Percentiles rank a stretch among this genome's conserved stretches.
Conservation (phyloP, 2,113 vertebrate genomes). For the Pimephales promelas region DNA sequence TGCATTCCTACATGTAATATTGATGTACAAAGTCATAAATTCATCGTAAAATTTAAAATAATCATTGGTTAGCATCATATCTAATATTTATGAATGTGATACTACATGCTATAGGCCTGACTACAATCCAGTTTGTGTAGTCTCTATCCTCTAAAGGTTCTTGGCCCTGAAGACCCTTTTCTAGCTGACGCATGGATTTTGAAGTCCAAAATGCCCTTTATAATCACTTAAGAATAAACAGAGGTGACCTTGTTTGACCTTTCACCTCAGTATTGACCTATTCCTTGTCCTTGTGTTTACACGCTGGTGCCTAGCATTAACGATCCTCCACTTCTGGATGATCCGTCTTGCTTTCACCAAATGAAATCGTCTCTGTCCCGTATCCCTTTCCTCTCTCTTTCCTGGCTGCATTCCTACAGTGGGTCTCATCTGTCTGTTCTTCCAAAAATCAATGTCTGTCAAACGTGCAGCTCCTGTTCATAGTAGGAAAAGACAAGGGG, state of each 20-base stretch:
- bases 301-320: constrained; percentile 19
- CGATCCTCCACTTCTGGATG: background rate
- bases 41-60: background rate
- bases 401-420: constrained; percentile 38
- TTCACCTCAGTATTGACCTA: background rate
- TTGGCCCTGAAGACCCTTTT: constrained; percentile 1
- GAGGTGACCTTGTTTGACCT: constrained; percentile 36
- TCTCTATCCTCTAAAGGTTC: background rate
- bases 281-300: constrained; percentile 15
- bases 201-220: background rate
- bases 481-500: background rate
- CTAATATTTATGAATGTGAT: background rate
- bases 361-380: constrained; percentile 7
- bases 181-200: background rate
- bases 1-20: no score
- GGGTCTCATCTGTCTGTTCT: constrained; percentile 15
- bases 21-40: no score
- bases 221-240: constrained; percentile 12
- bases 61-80: background rate
- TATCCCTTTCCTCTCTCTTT: constrained; percentile 16
- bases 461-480: constrained; percentile 29
- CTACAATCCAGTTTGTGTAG: background rate
- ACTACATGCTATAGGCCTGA: background rate
- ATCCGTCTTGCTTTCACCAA: constrained; percentile 41
- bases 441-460: constrained; percentile 44